Conservation (phyloP, 2,113 vertebrate genomes). For the Aspidoscelis tigris region DNA sequence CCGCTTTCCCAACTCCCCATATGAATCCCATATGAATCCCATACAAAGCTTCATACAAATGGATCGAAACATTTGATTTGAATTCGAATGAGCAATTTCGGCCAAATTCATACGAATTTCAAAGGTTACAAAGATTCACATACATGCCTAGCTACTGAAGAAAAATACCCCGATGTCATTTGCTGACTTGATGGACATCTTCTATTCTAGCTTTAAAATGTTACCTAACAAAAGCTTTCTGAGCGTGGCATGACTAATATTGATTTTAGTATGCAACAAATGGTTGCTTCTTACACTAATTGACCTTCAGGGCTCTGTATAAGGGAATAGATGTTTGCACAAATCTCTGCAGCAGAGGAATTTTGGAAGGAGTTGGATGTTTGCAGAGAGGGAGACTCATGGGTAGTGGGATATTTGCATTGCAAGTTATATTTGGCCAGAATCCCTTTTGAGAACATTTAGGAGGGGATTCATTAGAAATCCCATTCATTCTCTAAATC, state of each 20-base stretch:
- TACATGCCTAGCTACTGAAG: background rate
- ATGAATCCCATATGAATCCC: too few species aligned
- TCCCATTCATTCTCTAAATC: background rate
- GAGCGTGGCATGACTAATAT: conserved; percentile 18
- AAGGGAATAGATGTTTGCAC: background rate
- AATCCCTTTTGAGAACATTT: background rate
- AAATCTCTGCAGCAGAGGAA: background rate
- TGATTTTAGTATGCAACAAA: conserved; percentile 35
- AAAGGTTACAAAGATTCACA: too few species aligned
- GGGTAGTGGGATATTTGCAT: background rate
- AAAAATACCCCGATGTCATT: background rate
- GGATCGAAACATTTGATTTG: too few species aligned
- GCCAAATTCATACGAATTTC: too few species aligned
- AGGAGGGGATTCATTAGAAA: background rate
- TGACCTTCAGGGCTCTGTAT: conserved; percentile 21
- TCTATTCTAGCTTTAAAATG: conserved; percentile 11
- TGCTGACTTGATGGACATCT: background rate
- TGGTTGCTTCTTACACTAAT: conserved; percentile 9
- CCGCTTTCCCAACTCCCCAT: too few species aligned
- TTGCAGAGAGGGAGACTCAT: background rate
- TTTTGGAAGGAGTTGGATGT: background rate
- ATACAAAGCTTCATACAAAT: too few species aligned
- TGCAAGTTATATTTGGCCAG: background rate
- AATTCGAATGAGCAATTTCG: too few species aligned
- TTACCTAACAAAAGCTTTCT: background rate